phyloP scores from a whole-genome alignment of 2,113 vertebrate genomes.

The Budorcas taxicolor region DNA sequence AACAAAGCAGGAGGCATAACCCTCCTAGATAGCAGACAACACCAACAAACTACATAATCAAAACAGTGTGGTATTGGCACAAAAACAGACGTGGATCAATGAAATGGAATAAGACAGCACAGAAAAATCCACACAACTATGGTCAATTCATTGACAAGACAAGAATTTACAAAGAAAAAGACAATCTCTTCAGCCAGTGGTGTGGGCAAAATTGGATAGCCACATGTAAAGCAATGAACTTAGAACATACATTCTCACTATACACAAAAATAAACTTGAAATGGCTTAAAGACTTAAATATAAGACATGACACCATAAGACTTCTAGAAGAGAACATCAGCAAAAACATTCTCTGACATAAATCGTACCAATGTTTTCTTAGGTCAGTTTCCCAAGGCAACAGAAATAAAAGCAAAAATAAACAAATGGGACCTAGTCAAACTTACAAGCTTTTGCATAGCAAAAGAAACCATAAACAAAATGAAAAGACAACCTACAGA shows the following conservation, averaged over 20 bases:
- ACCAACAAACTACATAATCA: background rate
- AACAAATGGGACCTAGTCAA: background rate
- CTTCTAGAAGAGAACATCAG: background rate
- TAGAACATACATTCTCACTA: background rate
- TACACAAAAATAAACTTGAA: background rate
- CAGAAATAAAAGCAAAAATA: background rate
- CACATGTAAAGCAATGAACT: background rate
- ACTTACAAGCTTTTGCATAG: background rate
- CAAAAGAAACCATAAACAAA: background rate
- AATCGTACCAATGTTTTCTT: background rate
- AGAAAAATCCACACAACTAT: background rate
- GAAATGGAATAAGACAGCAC: background rate
- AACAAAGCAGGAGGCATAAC: background rate
- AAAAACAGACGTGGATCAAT: background rate
- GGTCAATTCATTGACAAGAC: background rate
- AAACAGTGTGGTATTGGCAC: background rate
- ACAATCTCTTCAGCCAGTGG: background rate
- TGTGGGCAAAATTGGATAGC: background rate
- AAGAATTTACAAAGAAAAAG: background rate
- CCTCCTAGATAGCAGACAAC: background rate
- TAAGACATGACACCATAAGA: background rate
- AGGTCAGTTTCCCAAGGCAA: background rate
- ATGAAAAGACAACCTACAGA: background rate
- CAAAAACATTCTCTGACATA: background rate
- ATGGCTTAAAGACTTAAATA: background rate